Percentiles rank a stretch among this genome's conserved stretches.
Conservation (phyloP, 2,888 invertebrate species). For the Malthinus seriepunctatus region DNA sequence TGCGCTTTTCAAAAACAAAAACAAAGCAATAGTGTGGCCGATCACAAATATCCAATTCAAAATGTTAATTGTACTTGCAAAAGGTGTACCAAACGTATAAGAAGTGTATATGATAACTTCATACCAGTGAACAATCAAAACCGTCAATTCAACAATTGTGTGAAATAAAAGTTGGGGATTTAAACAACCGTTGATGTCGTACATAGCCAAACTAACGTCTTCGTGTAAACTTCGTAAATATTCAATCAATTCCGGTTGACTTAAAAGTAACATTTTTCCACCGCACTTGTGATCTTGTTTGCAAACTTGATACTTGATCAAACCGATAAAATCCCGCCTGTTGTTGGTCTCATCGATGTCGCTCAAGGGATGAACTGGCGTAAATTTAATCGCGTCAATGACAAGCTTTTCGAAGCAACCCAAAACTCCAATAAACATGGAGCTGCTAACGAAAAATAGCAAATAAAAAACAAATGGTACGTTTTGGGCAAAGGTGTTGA, state of each 20-base stretch:
- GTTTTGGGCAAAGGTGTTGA: slow-evolving; percentile 44
- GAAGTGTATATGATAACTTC: slow-evolving; percentile 50
- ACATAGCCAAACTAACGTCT: slow-evolving; percentile 47
- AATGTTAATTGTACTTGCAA: slow-evolving; percentile 45
- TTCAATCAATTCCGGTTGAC: slow-evolving; percentile 44
- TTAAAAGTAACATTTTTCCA: slow-evolving; percentile 35
- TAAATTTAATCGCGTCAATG: slow-evolving; percentile 44
- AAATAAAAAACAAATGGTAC: slow-evolving; percentile 45
- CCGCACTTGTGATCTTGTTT: slow-evolving; percentile 40
- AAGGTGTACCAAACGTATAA: slow-evolving; percentile 42
- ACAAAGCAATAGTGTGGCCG: slow-evolving; percentile 47
- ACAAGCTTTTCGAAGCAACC: slow-evolving; percentile 51
- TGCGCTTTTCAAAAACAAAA: slow-evolving; percentile 47
- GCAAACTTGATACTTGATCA: slow-evolving; percentile 44
- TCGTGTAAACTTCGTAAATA: slow-evolving; percentile 49
- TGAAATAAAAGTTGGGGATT: slow-evolving; percentile 50
- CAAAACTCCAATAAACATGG: slow-evolving; percentile 42
- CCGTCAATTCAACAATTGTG: slow-evolving; percentile 47
- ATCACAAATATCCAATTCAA: slow-evolving; percentile 48
- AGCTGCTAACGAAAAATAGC: slow-evolving; percentile 40
- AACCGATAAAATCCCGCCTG: slow-evolving; percentile 43
- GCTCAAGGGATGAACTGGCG: slow-evolving; percentile 47
- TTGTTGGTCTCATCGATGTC: slow-evolving; percentile 46
- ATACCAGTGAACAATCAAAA: slow-evolving; percentile 50
- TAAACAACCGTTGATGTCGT: slow-evolving; percentile 45